A percentile compares a stretch with the other conserved stretches of the same genome.
phyloP scores from a whole-genome alignment of 2,113 vertebrate genomes.

The Ptychochromis oligacanthus region DNA sequence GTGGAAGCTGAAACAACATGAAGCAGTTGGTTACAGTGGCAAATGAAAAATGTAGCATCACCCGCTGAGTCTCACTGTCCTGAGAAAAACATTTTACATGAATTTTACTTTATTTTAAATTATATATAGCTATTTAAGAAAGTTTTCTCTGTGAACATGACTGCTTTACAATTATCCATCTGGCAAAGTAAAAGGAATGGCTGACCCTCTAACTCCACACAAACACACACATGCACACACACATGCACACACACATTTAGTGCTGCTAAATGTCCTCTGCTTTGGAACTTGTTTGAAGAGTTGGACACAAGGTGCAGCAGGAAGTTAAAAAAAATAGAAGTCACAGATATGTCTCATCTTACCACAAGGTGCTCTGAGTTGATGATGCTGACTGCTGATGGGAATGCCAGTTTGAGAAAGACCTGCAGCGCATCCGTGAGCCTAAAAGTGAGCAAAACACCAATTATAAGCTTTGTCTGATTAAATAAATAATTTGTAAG shows the following conservation, averaged over 20 bases:
- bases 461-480: neutral
- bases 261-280: no score
- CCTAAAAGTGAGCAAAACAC: conserved; percentile 9
- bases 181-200: neutral
- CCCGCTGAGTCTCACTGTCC: neutral
- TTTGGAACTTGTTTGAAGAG: neutral
- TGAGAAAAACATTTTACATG: neutral
- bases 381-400: conserved; percentile 38
- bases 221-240: no score
- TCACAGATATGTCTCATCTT: neutral
- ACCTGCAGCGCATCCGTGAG: conserved; percentile 41
- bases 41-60: neutral
- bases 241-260: no score
- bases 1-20: conserved; percentile 43
- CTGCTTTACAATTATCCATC: neutral
- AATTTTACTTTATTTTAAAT: neutral
- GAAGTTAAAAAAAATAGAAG: neutral
- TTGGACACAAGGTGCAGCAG: neutral
- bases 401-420: conserved; percentile 24
- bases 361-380: conserved; percentile 41
- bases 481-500: no score
- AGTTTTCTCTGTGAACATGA: neutral
- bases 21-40: neutral
- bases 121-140: neutral
- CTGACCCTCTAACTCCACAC: neutral